phyloP scores from a whole-genome alignment of 2,888 invertebrate genomes.

The Caenorhabditis sp. region DNA sequence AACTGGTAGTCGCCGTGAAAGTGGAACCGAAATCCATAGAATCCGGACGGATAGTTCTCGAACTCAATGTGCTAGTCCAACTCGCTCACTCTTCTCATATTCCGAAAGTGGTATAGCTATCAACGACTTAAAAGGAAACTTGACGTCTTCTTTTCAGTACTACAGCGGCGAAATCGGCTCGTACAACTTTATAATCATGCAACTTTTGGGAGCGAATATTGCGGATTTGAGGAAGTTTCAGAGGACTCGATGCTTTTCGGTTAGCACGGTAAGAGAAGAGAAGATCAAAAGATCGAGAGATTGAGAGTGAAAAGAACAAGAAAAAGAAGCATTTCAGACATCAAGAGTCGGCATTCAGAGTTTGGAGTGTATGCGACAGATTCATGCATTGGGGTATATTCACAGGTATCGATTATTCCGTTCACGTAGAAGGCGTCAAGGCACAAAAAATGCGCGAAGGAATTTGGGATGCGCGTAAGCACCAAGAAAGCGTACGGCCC shows the following conservation, averaged over 20 bases:
- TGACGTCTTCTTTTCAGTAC: conserved; percentile 58
- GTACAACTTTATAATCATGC: conserved; percentile 80
- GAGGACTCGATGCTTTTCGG: conserved; percentile 58
- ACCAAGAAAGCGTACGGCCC: too few species aligned
- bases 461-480: too few species aligned
- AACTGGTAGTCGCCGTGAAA: conserved; percentile 77
- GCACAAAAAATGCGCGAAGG: too few species aligned
- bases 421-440: too few species aligned
- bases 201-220: conserved; percentile 78
- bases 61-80: conserved; percentile 72
- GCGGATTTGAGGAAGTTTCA: conserved; percentile 74
- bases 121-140: background rate
- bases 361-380: conserved; percentile 70
- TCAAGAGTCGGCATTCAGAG: conserved; percentile 72
- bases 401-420: too few species aligned
- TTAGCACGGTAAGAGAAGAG: conserved; percentile 47
- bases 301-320: background rate
- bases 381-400: conserved; percentile 77
- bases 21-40: conserved; percentile 76
- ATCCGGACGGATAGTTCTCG: conserved; percentile 77
- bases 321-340: conserved; percentile 39
- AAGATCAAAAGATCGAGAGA: too few species aligned
- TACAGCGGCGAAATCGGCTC: conserved; percentile 73
- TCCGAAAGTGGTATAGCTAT: conserved; percentile 67
- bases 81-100: conserved; percentile 66